A percentile compares a stretch with the other conserved stretches of the same genome.
Conservation (phyloP, 2,888 invertebrate genomes). For the Drosophila recens region DNA sequence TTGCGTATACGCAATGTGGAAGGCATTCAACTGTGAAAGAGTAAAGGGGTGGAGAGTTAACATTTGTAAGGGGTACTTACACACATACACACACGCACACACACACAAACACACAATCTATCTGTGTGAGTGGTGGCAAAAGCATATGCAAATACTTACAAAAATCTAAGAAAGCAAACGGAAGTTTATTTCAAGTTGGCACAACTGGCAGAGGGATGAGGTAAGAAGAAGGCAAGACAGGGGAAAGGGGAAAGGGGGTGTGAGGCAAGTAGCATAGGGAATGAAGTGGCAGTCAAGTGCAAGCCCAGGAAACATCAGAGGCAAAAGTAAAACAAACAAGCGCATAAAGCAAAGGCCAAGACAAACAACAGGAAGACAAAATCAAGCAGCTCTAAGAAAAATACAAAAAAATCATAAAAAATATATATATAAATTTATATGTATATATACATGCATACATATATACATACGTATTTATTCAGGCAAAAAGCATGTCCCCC, state of each 20-base stretch:
- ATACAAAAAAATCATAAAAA: constrained; percentile 13
- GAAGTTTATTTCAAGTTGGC: constrained; percentile 67
- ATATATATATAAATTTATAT: constrained; percentile 2
- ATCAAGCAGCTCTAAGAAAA: constrained; percentile 49
- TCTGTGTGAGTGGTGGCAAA: constrained; percentile 7
- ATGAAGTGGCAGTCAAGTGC: constrained; percentile 67
- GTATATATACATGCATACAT: neutral
- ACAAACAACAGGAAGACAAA: constrained; percentile 66
- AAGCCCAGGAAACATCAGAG: constrained; percentile 36
- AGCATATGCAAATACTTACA: constrained; percentile 64
- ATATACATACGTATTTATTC: constrained; percentile 1
- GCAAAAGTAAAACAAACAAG: constrained; percentile 60
- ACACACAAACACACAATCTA: too few species aligned
- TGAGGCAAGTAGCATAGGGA: constrained; percentile 29
- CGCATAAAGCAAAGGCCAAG: constrained; percentile 55
- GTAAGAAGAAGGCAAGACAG: too few species aligned
- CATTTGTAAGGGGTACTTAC: constrained; percentile 12
- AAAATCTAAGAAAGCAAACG: constrained; percentile 66
- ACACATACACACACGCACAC: neutral
- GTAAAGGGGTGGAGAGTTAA: neutral
- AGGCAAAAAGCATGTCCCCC: constrained; percentile 12
- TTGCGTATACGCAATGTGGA: constrained; percentile 52
- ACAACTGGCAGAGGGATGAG: neutral
- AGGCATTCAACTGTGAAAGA: constrained; percentile 44
- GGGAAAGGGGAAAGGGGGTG: neutral